phyloP scores from a whole-genome alignment of 2,113 vertebrate genomes.

The Dascyllus trimaculatus region DNA sequence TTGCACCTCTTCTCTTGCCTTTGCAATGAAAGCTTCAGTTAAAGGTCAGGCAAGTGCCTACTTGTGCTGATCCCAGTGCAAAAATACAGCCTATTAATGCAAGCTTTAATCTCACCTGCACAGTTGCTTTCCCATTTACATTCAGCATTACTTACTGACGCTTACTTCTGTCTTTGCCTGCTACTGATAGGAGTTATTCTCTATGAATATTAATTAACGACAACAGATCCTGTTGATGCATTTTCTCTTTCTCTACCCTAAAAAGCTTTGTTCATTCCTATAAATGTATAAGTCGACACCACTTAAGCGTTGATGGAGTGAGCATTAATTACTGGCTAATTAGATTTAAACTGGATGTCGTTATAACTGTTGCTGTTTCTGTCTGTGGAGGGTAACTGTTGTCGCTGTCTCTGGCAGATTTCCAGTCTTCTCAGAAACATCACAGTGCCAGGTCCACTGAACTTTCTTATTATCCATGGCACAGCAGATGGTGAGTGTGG shows the following conservation, averaged over 20 bases:
- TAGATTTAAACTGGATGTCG: not conserved
- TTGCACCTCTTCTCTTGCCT: not conserved
- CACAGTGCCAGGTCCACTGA: slow-evolving; percentile 45
- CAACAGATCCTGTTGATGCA: not conserved
- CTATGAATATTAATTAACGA: not conserved
- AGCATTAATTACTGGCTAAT: not conserved
- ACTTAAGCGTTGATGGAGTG: not conserved
- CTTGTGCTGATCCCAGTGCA: not conserved
- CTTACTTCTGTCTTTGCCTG: not conserved
- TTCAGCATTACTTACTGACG: not conserved
- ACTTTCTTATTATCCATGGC: slow-evolving; percentile 79
- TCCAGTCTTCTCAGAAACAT: slow-evolving; percentile 75
- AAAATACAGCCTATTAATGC: slow-evolving; percentile 4
- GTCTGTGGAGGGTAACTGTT: not conserved
- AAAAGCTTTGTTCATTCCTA: not conserved
- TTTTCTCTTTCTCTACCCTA: not conserved
- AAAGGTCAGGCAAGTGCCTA: not conserved
- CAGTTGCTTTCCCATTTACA: not conserved
- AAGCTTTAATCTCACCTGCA: slow-evolving; percentile 5
- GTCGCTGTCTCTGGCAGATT: slow-evolving; percentile 67
- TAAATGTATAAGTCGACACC: not conserved
- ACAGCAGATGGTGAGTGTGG: slow-evolving; percentile 81
- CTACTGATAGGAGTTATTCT: not conserved
- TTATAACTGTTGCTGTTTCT: not conserved
- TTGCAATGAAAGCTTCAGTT: not conserved